Percentiles rank a stretch among this genome's conserved stretches.
phyloP scores from a whole-genome alignment of 2,113 vertebrate species.

The Fregetta grallaria region DNA sequence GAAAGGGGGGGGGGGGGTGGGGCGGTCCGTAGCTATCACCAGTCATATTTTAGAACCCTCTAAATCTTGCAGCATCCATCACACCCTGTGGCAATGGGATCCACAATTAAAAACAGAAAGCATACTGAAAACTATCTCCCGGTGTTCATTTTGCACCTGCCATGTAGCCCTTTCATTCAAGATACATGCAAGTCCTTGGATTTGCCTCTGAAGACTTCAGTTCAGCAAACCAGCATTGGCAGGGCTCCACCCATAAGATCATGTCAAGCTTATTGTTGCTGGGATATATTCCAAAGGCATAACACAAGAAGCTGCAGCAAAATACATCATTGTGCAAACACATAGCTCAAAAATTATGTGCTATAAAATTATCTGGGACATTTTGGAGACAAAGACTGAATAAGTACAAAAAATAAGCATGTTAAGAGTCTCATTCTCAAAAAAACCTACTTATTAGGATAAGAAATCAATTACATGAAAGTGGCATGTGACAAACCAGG shows the following conservation, averaged over 20 bases:
- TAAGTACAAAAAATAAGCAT: neutral
- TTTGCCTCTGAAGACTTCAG: neutral
- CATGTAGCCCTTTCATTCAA: neutral
- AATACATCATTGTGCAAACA: neutral
- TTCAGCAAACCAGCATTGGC: neutral
- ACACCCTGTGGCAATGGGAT: neutral
- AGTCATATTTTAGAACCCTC: neutral
- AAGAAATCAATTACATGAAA: neutral
- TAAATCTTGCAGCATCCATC: neutral
- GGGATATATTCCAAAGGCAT: neutral
- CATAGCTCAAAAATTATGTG: neutral
- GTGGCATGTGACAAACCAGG: neutral
- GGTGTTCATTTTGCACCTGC: neutral
- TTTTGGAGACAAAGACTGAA: neutral
- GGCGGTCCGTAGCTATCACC: neutral
- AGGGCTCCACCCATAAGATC: neutral
- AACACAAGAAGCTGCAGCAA: neutral
- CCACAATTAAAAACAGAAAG: neutral
- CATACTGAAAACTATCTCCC: neutral
- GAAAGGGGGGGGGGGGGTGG: rapidly evolving
- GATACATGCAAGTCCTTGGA: neutral
- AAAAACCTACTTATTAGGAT: neutral
- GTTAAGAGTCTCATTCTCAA: neutral
- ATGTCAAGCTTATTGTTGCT: neutral
- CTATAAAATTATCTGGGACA: neutral